These are phyloP conservation scores for Gymnocephalus cernua DNA, from an alignment of 2,113 vertebrate genomes.

Conservation along the genomic window DNA sequence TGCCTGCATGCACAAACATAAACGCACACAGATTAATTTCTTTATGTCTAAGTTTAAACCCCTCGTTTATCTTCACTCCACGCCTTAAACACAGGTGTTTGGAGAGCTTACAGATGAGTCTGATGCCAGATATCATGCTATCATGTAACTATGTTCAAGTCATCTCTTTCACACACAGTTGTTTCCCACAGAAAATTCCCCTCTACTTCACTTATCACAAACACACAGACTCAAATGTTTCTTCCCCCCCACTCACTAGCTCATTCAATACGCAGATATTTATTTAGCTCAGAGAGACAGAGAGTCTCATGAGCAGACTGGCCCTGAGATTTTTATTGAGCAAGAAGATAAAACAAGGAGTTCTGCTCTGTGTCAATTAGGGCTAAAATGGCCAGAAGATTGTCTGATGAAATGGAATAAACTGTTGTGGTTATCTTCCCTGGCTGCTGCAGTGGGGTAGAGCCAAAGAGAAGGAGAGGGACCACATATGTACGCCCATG, in stretches of 20 bases:
- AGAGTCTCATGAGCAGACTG: slow-evolving; percentile 54
- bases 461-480: slow-evolving; percentile 33
- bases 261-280: slow-evolving; percentile 56
- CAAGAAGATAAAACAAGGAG: slow-evolving; percentile 69
- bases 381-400: slow-evolving; percentile 64
- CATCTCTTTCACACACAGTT: slow-evolving; percentile 27
- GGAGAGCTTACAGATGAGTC: slow-evolving; percentile 65
- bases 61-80: slow-evolving; percentile 73
- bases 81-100: slow-evolving; percentile 82
- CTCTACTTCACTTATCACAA: slow-evolving; percentile 51
- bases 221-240: slow-evolving; percentile 22
- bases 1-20: not conserved
- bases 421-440: slow-evolving; percentile 70
- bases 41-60: slow-evolving; percentile 64
- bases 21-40: slow-evolving; percentile 46
- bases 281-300: slow-evolving; percentile 64
- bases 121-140: slow-evolving; percentile 70
- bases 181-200: slow-evolving; percentile 64
- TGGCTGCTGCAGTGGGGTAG: slow-evolving; percentile 41
- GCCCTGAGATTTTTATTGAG: slow-evolving; percentile 69
- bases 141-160: slow-evolving; percentile 52
- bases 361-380: slow-evolving; percentile 72
- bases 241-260: slow-evolving; percentile 23
- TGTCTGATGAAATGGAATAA: slow-evolving; percentile 77
- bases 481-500: not conserved